phyloP scores from a whole-genome alignment of 2,888 invertebrate genomes.

The Morinoia aosen region DNA sequence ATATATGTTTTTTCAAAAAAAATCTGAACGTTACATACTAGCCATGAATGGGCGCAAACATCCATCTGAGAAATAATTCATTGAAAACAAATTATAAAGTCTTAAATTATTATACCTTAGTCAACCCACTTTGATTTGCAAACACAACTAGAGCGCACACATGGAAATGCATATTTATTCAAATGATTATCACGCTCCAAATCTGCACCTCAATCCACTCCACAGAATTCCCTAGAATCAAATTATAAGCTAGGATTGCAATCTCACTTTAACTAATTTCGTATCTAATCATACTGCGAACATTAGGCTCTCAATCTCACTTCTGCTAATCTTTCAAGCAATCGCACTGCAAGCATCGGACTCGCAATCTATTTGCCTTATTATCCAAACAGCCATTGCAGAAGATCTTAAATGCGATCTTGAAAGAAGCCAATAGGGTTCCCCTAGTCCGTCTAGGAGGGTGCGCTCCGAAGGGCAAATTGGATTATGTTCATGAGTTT shows the following conservation, averaged over 20 bases:
- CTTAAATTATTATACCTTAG: not conserved
- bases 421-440: not conserved
- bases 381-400: not conserved
- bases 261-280: not conserved
- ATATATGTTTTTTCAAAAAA: not conserved
- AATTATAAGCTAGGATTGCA: too few relatives aligned
- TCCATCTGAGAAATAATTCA: not conserved
- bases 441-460: not conserved
- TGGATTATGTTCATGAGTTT: constrained; percentile 1
- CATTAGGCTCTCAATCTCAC: not conserved
- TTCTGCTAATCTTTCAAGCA: not conserved
- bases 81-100: not conserved
- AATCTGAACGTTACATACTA: not conserved
- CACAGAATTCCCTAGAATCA: too few relatives aligned
- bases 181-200: not conserved
- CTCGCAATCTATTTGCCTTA: not conserved
- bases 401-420: not conserved
- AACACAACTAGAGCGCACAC: too few relatives aligned
- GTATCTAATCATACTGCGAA: not conserved
- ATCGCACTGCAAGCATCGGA: not conserved
- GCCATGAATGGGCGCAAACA: not conserved
- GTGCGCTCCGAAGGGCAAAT: not conserved
- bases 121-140: too few relatives aligned
- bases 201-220: not conserved
- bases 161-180: not conserved